A percentile compares a stretch with the other conserved stretches of the same genome.
Conservation (phyloP, 2,888 invertebrate species). For the Hyposoter didymator region DNA sequence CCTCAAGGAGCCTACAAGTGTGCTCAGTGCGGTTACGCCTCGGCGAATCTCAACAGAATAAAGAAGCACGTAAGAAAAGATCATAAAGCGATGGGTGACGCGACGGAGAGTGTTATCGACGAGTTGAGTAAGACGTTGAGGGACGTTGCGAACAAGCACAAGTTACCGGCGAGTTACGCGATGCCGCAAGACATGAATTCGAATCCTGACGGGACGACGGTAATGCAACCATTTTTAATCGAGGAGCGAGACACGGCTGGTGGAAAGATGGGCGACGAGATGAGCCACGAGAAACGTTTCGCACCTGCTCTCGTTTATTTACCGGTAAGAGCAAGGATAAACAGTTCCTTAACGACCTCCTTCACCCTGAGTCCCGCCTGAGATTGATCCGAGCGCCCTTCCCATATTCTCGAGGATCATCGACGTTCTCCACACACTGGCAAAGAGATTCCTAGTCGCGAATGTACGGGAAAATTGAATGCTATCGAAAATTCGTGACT, state of each 20-base stretch:
- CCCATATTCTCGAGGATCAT: conserved; percentile 10
- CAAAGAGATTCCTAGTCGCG: background rate
- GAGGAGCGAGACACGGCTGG: conserved; percentile 86
- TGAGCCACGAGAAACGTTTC: conserved; percentile 86
- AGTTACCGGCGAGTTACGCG: conserved; percentile 88
- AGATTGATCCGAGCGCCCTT: conserved; percentile 20
- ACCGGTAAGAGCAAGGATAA: conserved; percentile 95
- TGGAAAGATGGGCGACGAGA: conserved; percentile 72
- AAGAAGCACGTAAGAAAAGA: conserved; percentile 85
- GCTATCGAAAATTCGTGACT: background rate
- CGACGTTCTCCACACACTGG: background rate
- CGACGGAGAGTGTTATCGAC: conserved; percentile 83
- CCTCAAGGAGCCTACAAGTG: conserved; percentile 82
- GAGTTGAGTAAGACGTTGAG: conserved; percentile 85
- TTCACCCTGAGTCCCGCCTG: conserved; percentile 97
- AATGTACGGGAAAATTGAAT: background rate
- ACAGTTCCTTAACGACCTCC: conserved; percentile 94
- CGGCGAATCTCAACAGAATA: conserved; percentile 81
- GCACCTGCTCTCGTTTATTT: conserved; percentile 97
- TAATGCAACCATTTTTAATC: conserved; percentile 97
- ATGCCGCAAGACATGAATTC: conserved; percentile 85
- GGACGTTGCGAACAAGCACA: conserved; percentile 86
- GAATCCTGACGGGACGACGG: conserved; percentile 86
- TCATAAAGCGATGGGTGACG: conserved; percentile 82
- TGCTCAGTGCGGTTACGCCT: conserved; percentile 81